These are phyloP conservation scores for Notolabrus celidotus DNA, from an alignment of 2,797 vertebrate genomes.

Conservation along the genomic window DNA sequence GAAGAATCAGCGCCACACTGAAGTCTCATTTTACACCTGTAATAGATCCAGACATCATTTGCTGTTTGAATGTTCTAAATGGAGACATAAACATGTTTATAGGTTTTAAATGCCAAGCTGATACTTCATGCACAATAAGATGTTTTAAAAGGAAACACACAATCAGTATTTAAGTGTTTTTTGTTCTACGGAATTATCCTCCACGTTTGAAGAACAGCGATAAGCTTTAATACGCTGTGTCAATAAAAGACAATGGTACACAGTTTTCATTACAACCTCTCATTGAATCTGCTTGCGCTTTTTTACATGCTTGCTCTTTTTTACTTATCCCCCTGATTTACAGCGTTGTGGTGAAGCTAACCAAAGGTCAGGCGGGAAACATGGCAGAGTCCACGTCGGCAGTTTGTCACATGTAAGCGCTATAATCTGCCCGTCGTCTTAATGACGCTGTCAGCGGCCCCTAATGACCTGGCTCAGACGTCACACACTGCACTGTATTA, in stretches of 20 bases:
- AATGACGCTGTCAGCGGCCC: constrained; percentile 84
- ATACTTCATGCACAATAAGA: constrained; percentile 40
- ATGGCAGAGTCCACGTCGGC: constrained; percentile 54
- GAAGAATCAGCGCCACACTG: constrained; percentile 50
- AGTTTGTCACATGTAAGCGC: constrained; percentile 80
- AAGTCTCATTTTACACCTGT: constrained; percentile 50
- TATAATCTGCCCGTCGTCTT: constrained; percentile 84
- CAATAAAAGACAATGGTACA: constrained; percentile 32
- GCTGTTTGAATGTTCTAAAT: constrained; percentile 44
- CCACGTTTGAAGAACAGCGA: constrained; percentile 23
- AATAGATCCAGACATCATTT: constrained; percentile 53
- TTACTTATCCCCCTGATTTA: constrained; percentile 47
- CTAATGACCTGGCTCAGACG: constrained; percentile 82
- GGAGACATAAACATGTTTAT: constrained; percentile 39
- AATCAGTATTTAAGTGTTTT: constrained; percentile 43
- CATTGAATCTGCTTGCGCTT: neutral
- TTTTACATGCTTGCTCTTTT: too few species aligned
- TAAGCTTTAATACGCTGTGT: constrained; percentile 20
- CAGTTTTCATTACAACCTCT: constrained; percentile 40
- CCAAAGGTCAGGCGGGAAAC: constrained; percentile 80
- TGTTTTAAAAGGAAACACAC: constrained; percentile 42
- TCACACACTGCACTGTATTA: constrained; percentile 84
- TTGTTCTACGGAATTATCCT: constrained; percentile 33
- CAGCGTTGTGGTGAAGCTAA: constrained; percentile 47
- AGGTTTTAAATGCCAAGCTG: constrained; percentile 50